Evolutionary conservation across 2,797 vertebrate genomes (phyloP), one percentile per base, ranked within the genome.

Genomic region (Lagorchestes hirsutus): DNA sequence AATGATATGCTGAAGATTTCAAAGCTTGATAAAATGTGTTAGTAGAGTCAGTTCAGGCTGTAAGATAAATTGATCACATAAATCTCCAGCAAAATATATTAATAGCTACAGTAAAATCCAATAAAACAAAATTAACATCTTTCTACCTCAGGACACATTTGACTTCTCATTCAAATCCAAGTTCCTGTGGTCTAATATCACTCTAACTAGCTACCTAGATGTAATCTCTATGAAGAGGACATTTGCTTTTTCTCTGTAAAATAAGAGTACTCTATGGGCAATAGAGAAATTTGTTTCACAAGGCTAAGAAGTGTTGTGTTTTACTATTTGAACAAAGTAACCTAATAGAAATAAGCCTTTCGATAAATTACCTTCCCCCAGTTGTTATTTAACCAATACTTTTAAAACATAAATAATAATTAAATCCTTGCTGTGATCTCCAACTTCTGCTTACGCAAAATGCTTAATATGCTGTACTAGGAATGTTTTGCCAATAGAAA

Each of bases 51-150:
- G 95, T 97, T 97, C 90, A 92, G 57, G 91, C 93, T 94, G 94
- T 62, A 95, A 91, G 95, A 97, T 95, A 97, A 97, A 97, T 97
- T 96, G 96, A 95, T 97, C 97, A 97, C 92, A 98, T 97, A 97
- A 97, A 98, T 98, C 62, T 96, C 92, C 90, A 95, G 93, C 90
- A 97, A 97, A 98, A 97, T 97, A 93, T 97, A 98, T 98, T 98
- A 98, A 98, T 97, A 97, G 93, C 93, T 94, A 97, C 56, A 95
- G 96, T 97, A 94, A 97, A 97, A 97, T 97, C 94, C 95, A 98
- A 97, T 97, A 97, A 97, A 95, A 97, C 95, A 96, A 97, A 98
- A 97, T 98, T 95, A 97, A 96, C 87, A 96, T 96, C 94, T 67
- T 95, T 96, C 40, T 91, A 92, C 97, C 82, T 96, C 90, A 82